Evolutionary conservation across 2,113 vertebrate species (phyloP).

Genomic region (Murina feae): DNA sequence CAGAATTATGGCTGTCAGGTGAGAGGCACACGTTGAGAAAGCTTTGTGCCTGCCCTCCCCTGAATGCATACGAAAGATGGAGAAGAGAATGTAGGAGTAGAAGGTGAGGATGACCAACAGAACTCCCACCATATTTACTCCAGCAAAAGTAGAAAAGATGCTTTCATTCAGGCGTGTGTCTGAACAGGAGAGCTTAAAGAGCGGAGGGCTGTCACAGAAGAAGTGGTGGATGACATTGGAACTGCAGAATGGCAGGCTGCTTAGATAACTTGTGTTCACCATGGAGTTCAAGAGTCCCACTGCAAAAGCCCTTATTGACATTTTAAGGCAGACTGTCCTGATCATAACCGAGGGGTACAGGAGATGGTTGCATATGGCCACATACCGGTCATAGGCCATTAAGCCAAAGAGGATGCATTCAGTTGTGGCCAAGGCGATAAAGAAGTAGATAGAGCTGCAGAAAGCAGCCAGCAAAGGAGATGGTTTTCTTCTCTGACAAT

Average conservation of each 20-base stretch:
- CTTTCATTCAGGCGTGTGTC: constrained; percentile 30
- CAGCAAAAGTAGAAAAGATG: constrained; percentile 39
- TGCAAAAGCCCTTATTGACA: constrained; percentile 41
- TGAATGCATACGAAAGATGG: not conserved
- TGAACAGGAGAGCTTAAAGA: constrained; percentile 54
- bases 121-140: not conserved
- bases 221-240: constrained; percentile 61
- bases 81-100: constrained; percentile 45
- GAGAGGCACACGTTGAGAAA: constrained; percentile 46
- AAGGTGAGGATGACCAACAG: constrained; percentile 48
- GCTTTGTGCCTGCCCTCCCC: constrained; percentile 37
- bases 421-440: not conserved
- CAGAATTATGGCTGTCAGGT: constrained; percentile 37
- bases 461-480: not conserved
- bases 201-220: constrained; percentile 61
- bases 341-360: constrained; percentile 62
- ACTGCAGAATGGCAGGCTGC: constrained; percentile 53
- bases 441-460: constrained; percentile 66
- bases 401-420: constrained; percentile 65
- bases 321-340: not conserved
- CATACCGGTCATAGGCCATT: constrained; percentile 62
- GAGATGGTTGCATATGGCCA: constrained; percentile 61
- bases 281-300: constrained; percentile 49
- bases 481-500: not conserved
- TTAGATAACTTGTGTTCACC: not conserved